Conservation (phyloP, 2,888 invertebrate species). For the Abrostola tripartita region DNA sequence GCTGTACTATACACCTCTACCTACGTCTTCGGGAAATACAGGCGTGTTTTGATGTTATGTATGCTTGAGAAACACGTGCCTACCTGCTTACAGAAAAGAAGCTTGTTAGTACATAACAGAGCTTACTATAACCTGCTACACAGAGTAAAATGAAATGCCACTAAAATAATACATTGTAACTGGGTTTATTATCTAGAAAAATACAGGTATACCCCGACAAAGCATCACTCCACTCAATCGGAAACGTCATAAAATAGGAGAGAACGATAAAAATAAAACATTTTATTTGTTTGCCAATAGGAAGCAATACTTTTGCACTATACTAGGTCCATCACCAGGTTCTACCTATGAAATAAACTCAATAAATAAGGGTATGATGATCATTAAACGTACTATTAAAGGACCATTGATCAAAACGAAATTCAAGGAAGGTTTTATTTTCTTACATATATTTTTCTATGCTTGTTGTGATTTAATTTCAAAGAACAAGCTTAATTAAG, state of each 20-base stretch:
- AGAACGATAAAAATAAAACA: constrained; percentile 29
- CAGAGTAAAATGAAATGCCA: not conserved
- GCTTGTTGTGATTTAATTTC: too few relatives aligned
- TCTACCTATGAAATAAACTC: not conserved
- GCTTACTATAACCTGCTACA: not conserved
- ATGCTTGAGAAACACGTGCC: too few relatives aligned
- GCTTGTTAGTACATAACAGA: not conserved
- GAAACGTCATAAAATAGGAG: constrained; percentile 14
- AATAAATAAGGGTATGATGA: not conserved
- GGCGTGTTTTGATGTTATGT: too few relatives aligned
- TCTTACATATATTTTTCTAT: too few relatives aligned
- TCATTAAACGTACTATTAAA: not conserved
- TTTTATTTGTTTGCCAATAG: constrained; percentile 13
- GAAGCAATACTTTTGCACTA: constrained; percentile 7
- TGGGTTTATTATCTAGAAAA: constrained; percentile 13
- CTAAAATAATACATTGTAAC: not conserved
- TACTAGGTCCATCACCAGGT: not conserved
- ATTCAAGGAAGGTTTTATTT: too few relatives aligned
- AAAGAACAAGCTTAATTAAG: too few relatives aligned
- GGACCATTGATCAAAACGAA: too few relatives aligned
- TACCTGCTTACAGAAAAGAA: too few relatives aligned
- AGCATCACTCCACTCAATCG: constrained; percentile 1
- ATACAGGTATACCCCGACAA: constrained; percentile 10
- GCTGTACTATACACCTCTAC: too few relatives aligned
- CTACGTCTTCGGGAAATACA: too few relatives aligned